Evolutionary conservation across 2,888 invertebrate genomes (phyloP).

Genomic region (Caenorhabditis sp.): DNA sequence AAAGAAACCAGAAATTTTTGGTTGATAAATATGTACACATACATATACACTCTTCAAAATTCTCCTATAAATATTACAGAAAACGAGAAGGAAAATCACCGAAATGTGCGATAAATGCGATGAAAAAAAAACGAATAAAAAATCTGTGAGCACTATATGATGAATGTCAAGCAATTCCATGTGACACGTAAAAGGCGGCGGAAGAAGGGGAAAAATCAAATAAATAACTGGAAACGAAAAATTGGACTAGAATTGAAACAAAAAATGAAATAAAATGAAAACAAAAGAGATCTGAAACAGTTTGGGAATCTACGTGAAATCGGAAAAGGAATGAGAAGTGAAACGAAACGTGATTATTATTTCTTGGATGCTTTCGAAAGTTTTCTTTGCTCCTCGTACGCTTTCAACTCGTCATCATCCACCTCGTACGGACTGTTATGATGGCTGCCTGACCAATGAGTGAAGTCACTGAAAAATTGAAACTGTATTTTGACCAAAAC

Average conservation of each 20-base stretch:
- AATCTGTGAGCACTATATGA: conserved; percentile 21
- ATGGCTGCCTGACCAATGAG: conserved; percentile 22
- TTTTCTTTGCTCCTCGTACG: conserved; percentile 53
- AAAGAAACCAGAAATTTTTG: not conserved
- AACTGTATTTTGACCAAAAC: not conserved
- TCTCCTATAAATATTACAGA: not conserved
- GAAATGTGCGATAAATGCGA: not conserved
- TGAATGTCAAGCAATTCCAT: conserved; percentile 19
- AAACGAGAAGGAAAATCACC: not conserved
- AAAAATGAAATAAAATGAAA: not conserved
- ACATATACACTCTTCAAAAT: not conserved
- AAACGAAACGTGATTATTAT: conserved; percentile 4
- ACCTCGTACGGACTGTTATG: conserved; percentile 11
- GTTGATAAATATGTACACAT: not conserved
- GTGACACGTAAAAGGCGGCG: conserved; percentile 7
- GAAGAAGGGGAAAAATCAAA: not conserved
- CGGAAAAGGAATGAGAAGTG: too few relatives aligned
- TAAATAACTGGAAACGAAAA: not conserved
- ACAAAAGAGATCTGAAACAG: not conserved
- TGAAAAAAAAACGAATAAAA: not conserved
- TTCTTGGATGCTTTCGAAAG: conserved; percentile 25
- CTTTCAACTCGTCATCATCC: conserved; percentile 45
- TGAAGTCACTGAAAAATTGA: conserved; percentile 26
- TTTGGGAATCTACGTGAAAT: not conserved
- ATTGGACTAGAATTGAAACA: not conserved